Conservation (phyloP, 2,888 invertebrate genomes). For the Dynastes hyllus region DNA sequence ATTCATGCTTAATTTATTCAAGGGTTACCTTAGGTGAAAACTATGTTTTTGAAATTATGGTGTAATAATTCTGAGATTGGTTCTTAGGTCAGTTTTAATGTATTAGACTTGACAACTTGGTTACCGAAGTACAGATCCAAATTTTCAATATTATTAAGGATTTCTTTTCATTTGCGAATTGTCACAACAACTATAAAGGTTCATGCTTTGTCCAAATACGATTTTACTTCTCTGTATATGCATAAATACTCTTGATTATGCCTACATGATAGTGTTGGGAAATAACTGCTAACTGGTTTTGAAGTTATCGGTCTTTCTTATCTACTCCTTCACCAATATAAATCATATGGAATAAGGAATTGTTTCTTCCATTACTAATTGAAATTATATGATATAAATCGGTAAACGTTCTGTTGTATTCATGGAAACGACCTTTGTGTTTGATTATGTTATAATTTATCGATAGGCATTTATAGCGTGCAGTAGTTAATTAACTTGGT, state of each 20-base stretch:
- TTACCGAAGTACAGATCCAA: too few species aligned
- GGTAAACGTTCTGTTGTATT: conserved; percentile 13
- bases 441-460: conserved; percentile 11
- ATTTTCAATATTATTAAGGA: too few species aligned
- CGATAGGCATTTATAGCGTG: neutral
- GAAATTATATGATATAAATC: conserved; percentile 46
- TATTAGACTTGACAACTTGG: too few species aligned
- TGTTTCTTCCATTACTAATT: conserved; percentile 42
- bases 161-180: too few species aligned
- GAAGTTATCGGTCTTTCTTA: conserved; percentile 25
- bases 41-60: too few species aligned
- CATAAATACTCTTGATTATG: conserved; percentile 4
- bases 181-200: neutral
- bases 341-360: conserved; percentile 37
- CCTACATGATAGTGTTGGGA: conserved; percentile 1
- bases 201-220: neutral
- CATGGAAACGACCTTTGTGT: conserved; percentile 7
- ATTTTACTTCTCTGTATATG: neutral
- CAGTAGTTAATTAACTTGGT: conserved; percentile 22
- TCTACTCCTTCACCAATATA: conserved; percentile 31
- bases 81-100: too few species aligned
- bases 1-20: too few species aligned
- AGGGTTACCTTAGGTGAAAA: too few species aligned
- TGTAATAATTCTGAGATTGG: too few species aligned
- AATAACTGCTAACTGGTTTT: conserved; percentile 43